A percentile compares a stretch with the other conserved stretches of the same genome.
Conservation (phyloP, 2,113 vertebrate genomes). For the Hepsetus odoe region DNA sequence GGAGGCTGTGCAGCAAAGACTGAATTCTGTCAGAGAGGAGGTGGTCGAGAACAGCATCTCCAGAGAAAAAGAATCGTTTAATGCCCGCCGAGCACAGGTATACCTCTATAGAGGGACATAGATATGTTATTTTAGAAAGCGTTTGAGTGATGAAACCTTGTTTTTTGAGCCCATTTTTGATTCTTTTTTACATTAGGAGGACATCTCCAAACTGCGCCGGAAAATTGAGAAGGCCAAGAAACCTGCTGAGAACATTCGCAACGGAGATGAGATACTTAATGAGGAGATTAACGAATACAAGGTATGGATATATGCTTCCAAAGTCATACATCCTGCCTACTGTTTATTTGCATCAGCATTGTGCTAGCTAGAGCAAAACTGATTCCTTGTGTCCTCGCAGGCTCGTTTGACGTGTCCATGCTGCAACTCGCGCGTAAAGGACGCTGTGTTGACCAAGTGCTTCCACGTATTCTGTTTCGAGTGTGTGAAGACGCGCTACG, state of each 20-base stretch:
- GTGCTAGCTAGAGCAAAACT: neutral
- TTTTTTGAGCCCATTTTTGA: too few species aligned
- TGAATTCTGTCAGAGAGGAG: slow-evolving; percentile 88
- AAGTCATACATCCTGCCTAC: neutral
- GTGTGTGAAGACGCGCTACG: slow-evolving; percentile 93
- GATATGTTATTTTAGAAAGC: neutral
- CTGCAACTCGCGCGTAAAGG: slow-evolving; percentile 96
- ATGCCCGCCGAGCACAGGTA: slow-evolving; percentile 93
- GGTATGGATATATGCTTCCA: slow-evolving; percentile 63
- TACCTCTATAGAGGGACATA: neutral
- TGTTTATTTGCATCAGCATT: neutral
- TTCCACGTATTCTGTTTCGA: slow-evolving; percentile 98
- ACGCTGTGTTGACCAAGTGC: slow-evolving; percentile 94
- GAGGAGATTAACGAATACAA: slow-evolving; percentile 98
- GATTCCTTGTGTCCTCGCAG: slow-evolving; percentile 64
- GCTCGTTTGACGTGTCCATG: slow-evolving; percentile 93
- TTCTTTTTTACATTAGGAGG: slow-evolving; percentile 78
- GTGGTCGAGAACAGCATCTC: slow-evolving; percentile 94
- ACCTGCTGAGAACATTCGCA: slow-evolving; percentile 93
- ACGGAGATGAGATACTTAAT: slow-evolving; percentile 95
- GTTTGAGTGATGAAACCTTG: too few species aligned
- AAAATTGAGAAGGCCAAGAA: slow-evolving; percentile 97
- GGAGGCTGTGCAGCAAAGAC: slow-evolving; percentile 89
- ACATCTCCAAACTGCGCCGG: slow-evolving; percentile 90
- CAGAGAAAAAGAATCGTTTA: slow-evolving; percentile 95